Base-by-base conservation (phyloP, 2,888 invertebrate genomes). In the Toxonevra muliebris region DNA sequence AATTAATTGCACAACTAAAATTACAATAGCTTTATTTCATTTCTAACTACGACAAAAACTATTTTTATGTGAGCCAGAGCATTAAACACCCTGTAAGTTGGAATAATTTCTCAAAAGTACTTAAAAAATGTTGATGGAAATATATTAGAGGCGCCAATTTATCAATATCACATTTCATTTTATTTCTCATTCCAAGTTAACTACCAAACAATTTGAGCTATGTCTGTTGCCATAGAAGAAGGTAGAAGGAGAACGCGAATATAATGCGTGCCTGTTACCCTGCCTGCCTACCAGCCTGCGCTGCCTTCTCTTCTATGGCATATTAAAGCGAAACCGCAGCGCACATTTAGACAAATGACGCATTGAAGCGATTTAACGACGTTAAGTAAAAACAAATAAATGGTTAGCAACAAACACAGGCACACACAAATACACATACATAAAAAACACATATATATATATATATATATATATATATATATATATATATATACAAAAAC, bases 321-420 rank as follows among this genome's bases (percentile, higher is more conserved):
- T 3, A 15, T 15, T n/a, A 54, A 19, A 15, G 20, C 54, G 17
- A 15, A 54, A 17, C 53, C n/a, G 13, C 1, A n/a, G 53, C 17
- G 53, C 15, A n/a, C n/a, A 58, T 60, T 60, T 48, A 45, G 48
- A 19, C 15, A 60, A 60, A 60, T 15, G 50, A 15, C 40, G 61
- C 61, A 59, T 12, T 42, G 43, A 42, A 59, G 45, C 59, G 59
- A 11, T 57, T 60, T 45, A 60, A 45, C 60, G 48, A 60, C 17
- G 43, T 60, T 42, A 60, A 60, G 61, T 61, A 61, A 61, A 61
- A 61, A 61, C 52, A 61, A 61, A 61, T 30, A 30, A 30, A 30
- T 30, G 30, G 30, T 30, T 30, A 30, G 30, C 30, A 30, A 30
- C 7, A 30, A 4, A 2, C 30, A 30, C 7, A 30, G 3, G 7